phyloP scores from a whole-genome alignment of 2,113 vertebrate species.

The Sardina pilchardus region DNA sequence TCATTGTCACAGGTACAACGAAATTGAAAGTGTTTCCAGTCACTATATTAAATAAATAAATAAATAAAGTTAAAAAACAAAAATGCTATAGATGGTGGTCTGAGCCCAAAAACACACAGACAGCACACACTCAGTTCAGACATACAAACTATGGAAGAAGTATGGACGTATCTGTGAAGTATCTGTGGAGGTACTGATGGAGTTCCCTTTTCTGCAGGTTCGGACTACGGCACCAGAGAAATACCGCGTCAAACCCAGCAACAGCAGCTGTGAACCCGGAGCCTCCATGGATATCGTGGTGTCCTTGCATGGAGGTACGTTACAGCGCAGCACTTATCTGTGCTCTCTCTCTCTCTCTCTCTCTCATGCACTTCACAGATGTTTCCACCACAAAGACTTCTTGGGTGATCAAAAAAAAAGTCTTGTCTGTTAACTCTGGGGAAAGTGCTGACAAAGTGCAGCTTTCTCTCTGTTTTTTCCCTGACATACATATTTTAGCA shows the following conservation, averaged over 20 bases:
- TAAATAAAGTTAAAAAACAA: too few relatives aligned
- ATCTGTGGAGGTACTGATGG: background rate
- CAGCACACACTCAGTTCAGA: too few relatives aligned
- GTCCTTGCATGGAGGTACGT: slow-evolving; percentile 90
- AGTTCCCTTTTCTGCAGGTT: slow-evolving; percentile 75
- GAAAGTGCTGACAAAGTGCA: slow-evolving; percentile 51
- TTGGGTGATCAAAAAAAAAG: slow-evolving; percentile 48
- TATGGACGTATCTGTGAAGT: background rate
- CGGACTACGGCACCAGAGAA: slow-evolving; percentile 97
- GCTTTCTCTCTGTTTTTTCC: slow-evolving; percentile 41
- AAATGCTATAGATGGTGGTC: too few relatives aligned
- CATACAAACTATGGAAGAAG: too few relatives aligned
- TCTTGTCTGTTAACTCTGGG: slow-evolving; percentile 39
- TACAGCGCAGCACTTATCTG: slow-evolving; percentile 21
- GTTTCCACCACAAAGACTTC: slow-evolving; percentile 23
- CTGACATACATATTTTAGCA: slow-evolving; percentile 63
- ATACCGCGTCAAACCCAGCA: slow-evolving; percentile 96
- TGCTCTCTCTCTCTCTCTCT: background rate
- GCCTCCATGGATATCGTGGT: slow-evolving; percentile 87
- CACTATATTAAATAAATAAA: too few relatives aligned
- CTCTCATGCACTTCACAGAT: slow-evolving; percentile 18
- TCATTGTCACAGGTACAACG: too few relatives aligned
- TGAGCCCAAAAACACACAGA: too few relatives aligned
- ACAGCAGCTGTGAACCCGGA: slow-evolving; percentile 90
- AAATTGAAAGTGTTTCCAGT: too few relatives aligned